Percentiles rank a stretch among this genome's conserved stretches.
Evolutionary conservation across 2,888 invertebrate species (phyloP).

Genomic region (Gastrophysa polygoni): DNA sequence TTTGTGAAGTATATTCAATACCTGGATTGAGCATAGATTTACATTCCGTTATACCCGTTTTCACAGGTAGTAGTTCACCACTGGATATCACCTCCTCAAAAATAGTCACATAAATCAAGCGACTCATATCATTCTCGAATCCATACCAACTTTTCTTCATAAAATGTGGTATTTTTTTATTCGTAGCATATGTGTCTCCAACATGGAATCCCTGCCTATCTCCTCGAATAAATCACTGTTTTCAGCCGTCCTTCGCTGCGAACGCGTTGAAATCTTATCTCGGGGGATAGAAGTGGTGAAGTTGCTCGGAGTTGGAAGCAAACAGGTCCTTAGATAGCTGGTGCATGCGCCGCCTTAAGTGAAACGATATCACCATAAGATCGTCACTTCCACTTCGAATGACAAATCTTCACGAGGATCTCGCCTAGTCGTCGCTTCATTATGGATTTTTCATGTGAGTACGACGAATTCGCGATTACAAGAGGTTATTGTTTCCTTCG

Average conservation of each 20-base stretch:
- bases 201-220: constrained; percentile 18
- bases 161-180: neutral
- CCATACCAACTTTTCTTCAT: neutral
- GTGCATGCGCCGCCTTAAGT: constrained; percentile 5
- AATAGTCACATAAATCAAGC: neutral
- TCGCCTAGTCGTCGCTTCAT: neutral
- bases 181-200: constrained; percentile 23
- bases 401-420: constrained; percentile 16
- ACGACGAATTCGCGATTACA: too few relatives aligned
- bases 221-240: constrained; percentile 23
- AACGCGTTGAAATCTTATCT: constrained; percentile 24
- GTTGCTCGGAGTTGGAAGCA: constrained; percentile 21
- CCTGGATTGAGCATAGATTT: too few relatives aligned
- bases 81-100: neutral
- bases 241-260: neutral
- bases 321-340: constrained; percentile 22
- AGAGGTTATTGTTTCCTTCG: neutral
- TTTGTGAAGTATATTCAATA: too few relatives aligned
- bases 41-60: too few relatives aligned
- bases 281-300: constrained; percentile 23
- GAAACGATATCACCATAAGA: constrained; percentile 26
- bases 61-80: too few relatives aligned
- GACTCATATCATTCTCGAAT: neutral
- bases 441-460: neutral
- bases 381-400: constrained; percentile 23